A percentile compares a stretch with the other conserved stretches of the same genome.
These are phyloP conservation scores for Caerostris extrusa DNA, from an alignment of 1,140 invertebrate genomes.

Conservation along the genomic window DNA sequence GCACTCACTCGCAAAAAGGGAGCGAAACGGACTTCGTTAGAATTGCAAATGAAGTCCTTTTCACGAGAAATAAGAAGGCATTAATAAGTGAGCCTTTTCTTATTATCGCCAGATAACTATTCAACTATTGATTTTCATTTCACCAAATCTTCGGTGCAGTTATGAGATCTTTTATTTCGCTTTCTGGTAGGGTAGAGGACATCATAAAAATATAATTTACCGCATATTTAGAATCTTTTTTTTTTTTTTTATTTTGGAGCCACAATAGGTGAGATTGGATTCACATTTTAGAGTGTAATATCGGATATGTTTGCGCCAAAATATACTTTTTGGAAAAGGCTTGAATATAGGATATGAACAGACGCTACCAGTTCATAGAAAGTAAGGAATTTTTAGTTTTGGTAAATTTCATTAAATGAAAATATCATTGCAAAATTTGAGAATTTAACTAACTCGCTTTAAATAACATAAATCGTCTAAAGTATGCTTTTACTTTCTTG, in stretches of 20 bases:
- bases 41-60: conserved; percentile 63
- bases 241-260: not conserved
- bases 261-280: not conserved
- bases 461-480: too few relatives aligned
- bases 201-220: conserved; percentile 31
- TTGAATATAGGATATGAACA: too few relatives aligned
- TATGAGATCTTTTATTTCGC: not conserved
- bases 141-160: not conserved
- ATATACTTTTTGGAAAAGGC: too few relatives aligned
- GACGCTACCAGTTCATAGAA: too few relatives aligned
- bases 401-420: too few relatives aligned
- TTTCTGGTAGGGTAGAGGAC: not conserved
- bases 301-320: not conserved
- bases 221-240: not conserved
- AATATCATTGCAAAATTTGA: too few relatives aligned
- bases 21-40: not conserved
- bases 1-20: not conserved
- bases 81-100: conserved; percentile 39
- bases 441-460: too few relatives aligned
- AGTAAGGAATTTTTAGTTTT: too few relatives aligned
- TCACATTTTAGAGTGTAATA: not conserved
- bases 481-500: too few relatives aligned
- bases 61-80: conserved; percentile 26
- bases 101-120: conserved; percentile 56
- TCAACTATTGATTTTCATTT: conserved; percentile 55